phyloP scores from a whole-genome alignment of 2,888 invertebrate species.

The Acleris cristana region DNA sequence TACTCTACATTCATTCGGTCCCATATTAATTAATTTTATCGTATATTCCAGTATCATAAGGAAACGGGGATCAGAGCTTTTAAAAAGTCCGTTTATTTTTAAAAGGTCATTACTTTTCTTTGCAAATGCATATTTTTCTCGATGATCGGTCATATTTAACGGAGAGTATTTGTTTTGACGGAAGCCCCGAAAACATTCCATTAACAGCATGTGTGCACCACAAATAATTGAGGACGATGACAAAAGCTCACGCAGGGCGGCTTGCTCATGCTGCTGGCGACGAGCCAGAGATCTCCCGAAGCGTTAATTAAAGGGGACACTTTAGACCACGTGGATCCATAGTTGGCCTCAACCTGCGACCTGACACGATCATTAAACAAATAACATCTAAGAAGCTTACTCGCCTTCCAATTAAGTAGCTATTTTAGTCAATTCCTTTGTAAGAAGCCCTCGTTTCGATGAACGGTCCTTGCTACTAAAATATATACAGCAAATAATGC shows the following conservation, averaged over 20 bases:
- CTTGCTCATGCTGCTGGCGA: constrained; percentile 52
- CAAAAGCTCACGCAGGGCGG: constrained; percentile 48
- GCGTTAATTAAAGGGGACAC: constrained; percentile 60
- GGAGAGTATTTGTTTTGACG: too few species aligned
- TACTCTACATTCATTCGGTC: too few species aligned
- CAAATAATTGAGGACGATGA: constrained; percentile 32
- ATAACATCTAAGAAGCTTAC: constrained; percentile 16
- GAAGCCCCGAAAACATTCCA: too few species aligned
- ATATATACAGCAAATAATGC: constrained; percentile 20
- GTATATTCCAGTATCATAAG: too few species aligned
- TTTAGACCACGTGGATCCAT: constrained; percentile 47
- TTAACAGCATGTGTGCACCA: background rate
- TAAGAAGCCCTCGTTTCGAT: constrained; percentile 4
- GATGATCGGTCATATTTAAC: too few species aligned
- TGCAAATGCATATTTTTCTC: too few species aligned
- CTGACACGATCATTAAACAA: constrained; percentile 39
- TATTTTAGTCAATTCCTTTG: constrained; percentile 19
- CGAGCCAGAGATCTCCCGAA: constrained; percentile 50
- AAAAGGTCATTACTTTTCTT: too few species aligned
- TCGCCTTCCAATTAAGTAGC: constrained; percentile 7
- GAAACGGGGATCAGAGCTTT: too few species aligned
- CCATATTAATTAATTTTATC: too few species aligned
- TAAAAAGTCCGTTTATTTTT: too few species aligned
- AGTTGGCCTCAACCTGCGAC: constrained; percentile 47
- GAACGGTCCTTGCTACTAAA: constrained; percentile 11